Percentiles rank a stretch among this genome's conserved stretches.
Conservation (phyloP, 2,888 invertebrate species). For the Abrostola tripartita region DNA sequence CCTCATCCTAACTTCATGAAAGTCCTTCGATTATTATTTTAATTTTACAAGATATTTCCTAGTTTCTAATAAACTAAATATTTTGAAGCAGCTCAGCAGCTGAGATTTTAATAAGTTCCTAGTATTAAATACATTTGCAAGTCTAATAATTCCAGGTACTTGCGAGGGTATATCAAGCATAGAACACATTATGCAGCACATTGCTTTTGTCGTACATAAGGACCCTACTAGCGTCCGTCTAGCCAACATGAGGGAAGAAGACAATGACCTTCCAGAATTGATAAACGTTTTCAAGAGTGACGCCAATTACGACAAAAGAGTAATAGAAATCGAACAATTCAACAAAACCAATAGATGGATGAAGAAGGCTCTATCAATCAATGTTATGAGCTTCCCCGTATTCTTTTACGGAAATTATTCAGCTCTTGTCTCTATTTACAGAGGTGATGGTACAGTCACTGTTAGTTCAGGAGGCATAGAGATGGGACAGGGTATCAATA, state of each 20-base stretch:
- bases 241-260: constrained; percentile 84
- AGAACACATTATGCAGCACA: constrained; percentile 91
- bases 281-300: constrained; percentile 86
- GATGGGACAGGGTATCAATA: constrained; percentile 94
- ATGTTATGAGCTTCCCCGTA: constrained; percentile 90
- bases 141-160: constrained; percentile 73
- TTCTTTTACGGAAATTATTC: constrained; percentile 87
- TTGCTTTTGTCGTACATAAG: constrained; percentile 86
- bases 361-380: constrained; percentile 90
- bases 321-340: constrained; percentile 84
- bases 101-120: too few relatives aligned
- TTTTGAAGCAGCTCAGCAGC: too few relatives aligned
- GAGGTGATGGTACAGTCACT: constrained; percentile 91
- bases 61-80: too few relatives aligned
- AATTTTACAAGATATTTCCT: too few relatives aligned
- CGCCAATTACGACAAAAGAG: constrained; percentile 87
- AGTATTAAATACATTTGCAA: too few relatives aligned
- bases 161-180: constrained; percentile 88
- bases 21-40: too few relatives aligned
- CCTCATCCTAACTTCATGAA: too few relatives aligned
- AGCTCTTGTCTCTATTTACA: constrained; percentile 90
- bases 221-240: constrained; percentile 89
- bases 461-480: constrained; percentile 91
- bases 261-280: constrained; percentile 83
- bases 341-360: constrained; percentile 92